These are phyloP conservation scores for Chrysolina americana DNA, from an alignment of 2,888 invertebrate genomes.

Conservation along the genomic window DNA sequence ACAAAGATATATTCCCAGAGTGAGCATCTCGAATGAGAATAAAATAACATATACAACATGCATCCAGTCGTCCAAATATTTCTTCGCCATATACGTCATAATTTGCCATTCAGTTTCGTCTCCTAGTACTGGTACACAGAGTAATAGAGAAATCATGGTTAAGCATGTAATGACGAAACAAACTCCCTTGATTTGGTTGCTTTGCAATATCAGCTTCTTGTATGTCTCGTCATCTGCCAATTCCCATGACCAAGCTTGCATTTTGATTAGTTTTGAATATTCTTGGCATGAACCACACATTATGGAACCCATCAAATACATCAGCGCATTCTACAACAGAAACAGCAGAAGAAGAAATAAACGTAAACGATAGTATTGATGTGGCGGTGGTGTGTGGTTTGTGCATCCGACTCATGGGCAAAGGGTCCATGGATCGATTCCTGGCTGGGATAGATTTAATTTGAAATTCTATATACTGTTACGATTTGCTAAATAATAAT, in stretches of 20 bases:
- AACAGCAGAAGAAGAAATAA: not conserved
- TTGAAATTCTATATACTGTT: no score
- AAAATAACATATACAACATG: not conserved
- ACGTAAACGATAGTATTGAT: no score
- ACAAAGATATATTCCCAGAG: not conserved
- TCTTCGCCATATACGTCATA: not conserved
- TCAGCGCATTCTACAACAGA: not conserved
- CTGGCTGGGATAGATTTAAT: no score
- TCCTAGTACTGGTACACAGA: not conserved
- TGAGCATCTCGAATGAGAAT: not conserved
- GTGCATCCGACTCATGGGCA: no score
- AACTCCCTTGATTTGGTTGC: not conserved
- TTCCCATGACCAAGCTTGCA: not conserved
- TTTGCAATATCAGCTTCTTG: not conserved
- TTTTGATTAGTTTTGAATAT: not conserved
- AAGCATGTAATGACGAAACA: not conserved
- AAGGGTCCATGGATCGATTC: no score
- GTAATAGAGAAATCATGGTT: not conserved
- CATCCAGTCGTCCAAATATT: not conserved
- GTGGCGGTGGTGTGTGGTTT: no score
- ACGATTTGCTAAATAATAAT: no score
- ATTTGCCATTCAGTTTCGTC: slow-evolving; percentile 6
- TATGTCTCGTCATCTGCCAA: not conserved
- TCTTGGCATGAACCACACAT: not conserved
- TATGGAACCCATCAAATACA: not conserved